These are phyloP conservation scores for Anarhynchus alexandrinus DNA, from an alignment of 2,113 vertebrate genomes.

Conservation along the genomic window DNA sequence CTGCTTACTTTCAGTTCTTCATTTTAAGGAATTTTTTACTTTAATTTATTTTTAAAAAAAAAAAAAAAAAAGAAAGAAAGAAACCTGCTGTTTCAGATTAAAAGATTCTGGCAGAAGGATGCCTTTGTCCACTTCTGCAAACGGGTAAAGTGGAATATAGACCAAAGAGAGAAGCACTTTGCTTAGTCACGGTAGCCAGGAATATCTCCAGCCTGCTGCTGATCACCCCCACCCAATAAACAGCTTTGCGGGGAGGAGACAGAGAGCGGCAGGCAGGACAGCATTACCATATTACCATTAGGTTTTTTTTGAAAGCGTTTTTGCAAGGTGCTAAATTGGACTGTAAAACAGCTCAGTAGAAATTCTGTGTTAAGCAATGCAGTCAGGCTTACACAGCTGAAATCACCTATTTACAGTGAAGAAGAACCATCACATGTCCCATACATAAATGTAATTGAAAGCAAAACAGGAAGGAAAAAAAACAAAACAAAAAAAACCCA, in stretches of 20 bases:
- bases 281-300: neutral
- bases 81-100: neutral
- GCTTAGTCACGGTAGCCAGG: neutral
- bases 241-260: neutral
- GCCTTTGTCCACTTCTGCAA: neutral
- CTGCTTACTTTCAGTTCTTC: conserved; percentile 22
- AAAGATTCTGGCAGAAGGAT: neutral
- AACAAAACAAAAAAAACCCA: neutral
- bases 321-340: neutral
- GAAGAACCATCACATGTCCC: neutral
- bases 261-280: neutral
- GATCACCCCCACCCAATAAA: neutral
- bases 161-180: neutral
- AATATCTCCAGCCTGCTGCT: fast-evolving
- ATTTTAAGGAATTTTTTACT: neutral
- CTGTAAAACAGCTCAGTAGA: neutral
- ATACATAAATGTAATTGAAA: neutral
- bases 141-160: neutral
- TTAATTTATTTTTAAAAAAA: neutral
- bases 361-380: neutral
- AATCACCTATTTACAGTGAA: neutral
- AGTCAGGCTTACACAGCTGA: neutral
- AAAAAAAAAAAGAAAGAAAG: neutral
- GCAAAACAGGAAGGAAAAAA: neutral
- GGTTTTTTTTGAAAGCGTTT: neutral